Base-by-base conservation (phyloP, 2,797 vertebrate species). In the Tenualosa thibaudeaui region DNA sequence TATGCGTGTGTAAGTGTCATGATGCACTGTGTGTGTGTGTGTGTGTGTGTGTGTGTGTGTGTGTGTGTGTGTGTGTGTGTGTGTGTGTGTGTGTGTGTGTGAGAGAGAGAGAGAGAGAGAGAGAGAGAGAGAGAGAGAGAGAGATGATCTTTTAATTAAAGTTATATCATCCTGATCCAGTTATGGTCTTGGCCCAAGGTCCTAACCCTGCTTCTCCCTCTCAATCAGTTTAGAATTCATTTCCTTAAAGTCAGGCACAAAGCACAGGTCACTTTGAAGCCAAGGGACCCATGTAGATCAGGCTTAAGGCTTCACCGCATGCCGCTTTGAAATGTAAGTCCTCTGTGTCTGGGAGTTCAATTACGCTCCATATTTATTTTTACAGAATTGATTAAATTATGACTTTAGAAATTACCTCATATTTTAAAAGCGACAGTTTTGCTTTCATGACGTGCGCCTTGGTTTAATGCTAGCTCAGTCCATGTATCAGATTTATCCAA, bases 351-450 rank as follows among this genome's bases (percentile, higher is more conserved):
- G 58, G 19, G 24, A 88, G 88, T 62, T 54, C 75, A 82, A 83
- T 82, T 56, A n/a, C 62, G 60, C 53, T 84, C 83, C 56, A 15
- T 85, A 81, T 87, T 88, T 89, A 85, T 90, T 89, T 90, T 89
- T 84, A 87, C 84, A 84, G 84, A 71, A 81, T 84, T 90, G 84
- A 89, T 89, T 87, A 60, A 86, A 89, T 90, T 82, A 83, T 83
- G 85, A 68, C 89, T 86, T 84, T 43, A 82, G 53, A 86, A 86
- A 89, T 89, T 85, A 89, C 83, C 83, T 90, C 89, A 91, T 85
- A 1, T 81, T 86, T 88, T 53, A 75, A 82, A 86, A 75, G 54
- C 49, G 24, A 85, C 82, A 85, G 85, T 88, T 86, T 84, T 85
- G 78, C 81, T 86, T 89, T 86, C 85, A 85, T 78, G 58, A 85